Percentiles rank a stretch among this genome's conserved stretches.
Conservation (phyloP, 2,113 vertebrate species). For the Synchiropus splendidus region DNA sequence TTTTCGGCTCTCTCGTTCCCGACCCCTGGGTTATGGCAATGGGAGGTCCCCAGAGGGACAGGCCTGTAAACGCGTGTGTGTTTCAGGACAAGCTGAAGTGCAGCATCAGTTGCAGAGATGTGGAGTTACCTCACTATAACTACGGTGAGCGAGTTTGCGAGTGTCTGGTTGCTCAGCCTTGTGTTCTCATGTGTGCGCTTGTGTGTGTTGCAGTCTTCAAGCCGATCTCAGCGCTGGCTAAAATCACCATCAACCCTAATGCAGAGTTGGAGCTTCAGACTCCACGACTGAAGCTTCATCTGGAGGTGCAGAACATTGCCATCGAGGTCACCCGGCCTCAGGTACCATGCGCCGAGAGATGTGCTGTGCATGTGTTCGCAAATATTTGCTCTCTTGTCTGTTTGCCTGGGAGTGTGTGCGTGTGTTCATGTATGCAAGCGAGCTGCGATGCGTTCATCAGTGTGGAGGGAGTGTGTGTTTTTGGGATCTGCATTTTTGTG, state of each 20-base stretch:
- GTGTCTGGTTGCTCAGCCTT: too few relatives aligned
- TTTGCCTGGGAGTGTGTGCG: too few relatives aligned
- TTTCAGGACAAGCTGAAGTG: constrained; percentile 71
- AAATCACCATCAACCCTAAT: constrained; percentile 82
- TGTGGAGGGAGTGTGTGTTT: background rate
- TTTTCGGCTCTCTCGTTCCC: too few relatives aligned
- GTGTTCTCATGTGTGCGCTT: background rate
- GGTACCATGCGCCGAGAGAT: constrained; percentile 44
- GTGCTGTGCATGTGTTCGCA: constrained; percentile 14
- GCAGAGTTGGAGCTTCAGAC: constrained; percentile 80
- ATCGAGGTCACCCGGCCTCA: constrained; percentile 88
- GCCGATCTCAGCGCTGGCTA: constrained; percentile 88
- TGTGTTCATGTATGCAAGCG: too few relatives aligned
- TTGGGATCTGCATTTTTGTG: background rate
- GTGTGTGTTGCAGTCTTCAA: constrained; percentile 76
- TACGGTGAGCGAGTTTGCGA: constrained; percentile 66
- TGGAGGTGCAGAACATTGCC: constrained; percentile 88
- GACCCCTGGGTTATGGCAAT: too few relatives aligned
- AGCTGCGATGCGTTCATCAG: too few relatives aligned
- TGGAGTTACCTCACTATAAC: constrained; percentile 66
- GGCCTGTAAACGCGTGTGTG: background rate
- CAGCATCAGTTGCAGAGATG: constrained; percentile 71
- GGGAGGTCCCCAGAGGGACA: too few relatives aligned
- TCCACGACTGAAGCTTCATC: constrained; percentile 77
- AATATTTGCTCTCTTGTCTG: too few relatives aligned